Conservation (phyloP, 1,140 invertebrate genomes). For the Psilanteris sp. region DNA sequence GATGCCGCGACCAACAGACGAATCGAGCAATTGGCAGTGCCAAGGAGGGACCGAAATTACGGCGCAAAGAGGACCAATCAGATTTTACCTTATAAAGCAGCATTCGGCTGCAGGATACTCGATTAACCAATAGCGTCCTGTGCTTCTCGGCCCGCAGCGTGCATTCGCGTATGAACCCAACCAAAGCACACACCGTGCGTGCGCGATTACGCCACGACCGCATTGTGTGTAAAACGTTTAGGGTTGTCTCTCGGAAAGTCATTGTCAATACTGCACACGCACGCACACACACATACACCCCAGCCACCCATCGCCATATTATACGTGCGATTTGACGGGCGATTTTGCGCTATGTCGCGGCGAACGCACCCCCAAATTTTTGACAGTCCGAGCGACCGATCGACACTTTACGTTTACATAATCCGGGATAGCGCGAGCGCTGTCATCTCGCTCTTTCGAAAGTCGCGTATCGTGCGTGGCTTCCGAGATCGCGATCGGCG, state of each 20-base stretch:
- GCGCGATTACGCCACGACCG: slow-evolving; percentile 55
- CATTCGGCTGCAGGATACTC: slow-evolving; percentile 82
- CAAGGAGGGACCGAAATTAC: slow-evolving; percentile 77
- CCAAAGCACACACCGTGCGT: slow-evolving; percentile 59
- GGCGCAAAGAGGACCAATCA: slow-evolving; percentile 82
- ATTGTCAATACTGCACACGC: slow-evolving; percentile 50
- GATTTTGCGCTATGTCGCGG: too few relatives aligned
- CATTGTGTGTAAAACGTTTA: slow-evolving; percentile 59
- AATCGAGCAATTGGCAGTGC: slow-evolving; percentile 76
- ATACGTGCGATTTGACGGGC: too few relatives aligned
- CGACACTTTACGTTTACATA: too few relatives aligned
- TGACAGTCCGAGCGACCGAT: too few relatives aligned
- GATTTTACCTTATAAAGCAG: slow-evolving; percentile 82
- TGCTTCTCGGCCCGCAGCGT: slow-evolving; percentile 71
- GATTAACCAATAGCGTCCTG: slow-evolving; percentile 81
- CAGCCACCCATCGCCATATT: neutral
- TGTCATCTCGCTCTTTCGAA: too few relatives aligned
- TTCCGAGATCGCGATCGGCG: neutral
- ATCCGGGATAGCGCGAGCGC: too few relatives aligned
- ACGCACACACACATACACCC: slow-evolving; percentile 6
- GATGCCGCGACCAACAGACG: slow-evolving; percentile 74
- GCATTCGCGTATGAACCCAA: slow-evolving; percentile 59
- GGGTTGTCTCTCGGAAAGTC: slow-evolving; percentile 56
- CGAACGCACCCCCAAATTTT: too few relatives aligned
- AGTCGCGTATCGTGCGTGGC: too few relatives aligned